These are phyloP conservation scores for Anser cygnoides DNA, from an alignment of 2,113 vertebrate species.

Conservation along the genomic window DNA sequence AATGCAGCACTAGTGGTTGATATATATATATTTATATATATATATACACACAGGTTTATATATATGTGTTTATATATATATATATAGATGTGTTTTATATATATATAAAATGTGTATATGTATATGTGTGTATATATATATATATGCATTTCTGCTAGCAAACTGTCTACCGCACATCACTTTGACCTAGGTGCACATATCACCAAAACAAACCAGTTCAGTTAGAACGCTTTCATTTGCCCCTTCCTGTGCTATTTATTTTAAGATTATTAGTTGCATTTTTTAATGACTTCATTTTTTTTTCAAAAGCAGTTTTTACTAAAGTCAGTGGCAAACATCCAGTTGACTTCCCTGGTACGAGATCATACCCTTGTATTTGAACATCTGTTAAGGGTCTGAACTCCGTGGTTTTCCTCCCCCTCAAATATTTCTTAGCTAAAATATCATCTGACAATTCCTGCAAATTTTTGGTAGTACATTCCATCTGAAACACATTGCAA, in stretches of 20 bases:
- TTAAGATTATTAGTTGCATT: constrained; percentile 24
- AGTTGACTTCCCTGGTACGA: constrained; percentile 5
- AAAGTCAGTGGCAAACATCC: constrained; percentile 24
- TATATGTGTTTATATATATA: not conserved
- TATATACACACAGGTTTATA: too few relatives aligned
- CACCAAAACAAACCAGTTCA: not conserved
- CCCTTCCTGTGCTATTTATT: constrained; percentile 22
- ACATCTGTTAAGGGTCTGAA: constrained; percentile 61
- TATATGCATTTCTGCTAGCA: not conserved
- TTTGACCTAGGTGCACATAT: not conserved
- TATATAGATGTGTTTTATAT: not conserved
- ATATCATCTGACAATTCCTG: constrained; percentile 12
- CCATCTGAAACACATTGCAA: constrained; percentile 49
- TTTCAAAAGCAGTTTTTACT: constrained; percentile 5
- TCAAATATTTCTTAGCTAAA: constrained; percentile 15
- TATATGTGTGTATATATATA: not conserved
- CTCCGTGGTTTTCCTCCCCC: not conserved
- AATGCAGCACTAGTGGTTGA: not conserved
- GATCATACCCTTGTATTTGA: not conserved
- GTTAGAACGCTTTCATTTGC: not conserved
- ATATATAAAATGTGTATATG: too few relatives aligned
- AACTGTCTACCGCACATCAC: not conserved
- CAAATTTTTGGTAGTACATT: not conserved
- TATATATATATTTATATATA: not conserved
- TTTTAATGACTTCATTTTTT: not conserved